Evolutionary conservation across 2,113 vertebrate genomes (phyloP).

Genomic region (Onychorhynchus coronatus): DNA sequence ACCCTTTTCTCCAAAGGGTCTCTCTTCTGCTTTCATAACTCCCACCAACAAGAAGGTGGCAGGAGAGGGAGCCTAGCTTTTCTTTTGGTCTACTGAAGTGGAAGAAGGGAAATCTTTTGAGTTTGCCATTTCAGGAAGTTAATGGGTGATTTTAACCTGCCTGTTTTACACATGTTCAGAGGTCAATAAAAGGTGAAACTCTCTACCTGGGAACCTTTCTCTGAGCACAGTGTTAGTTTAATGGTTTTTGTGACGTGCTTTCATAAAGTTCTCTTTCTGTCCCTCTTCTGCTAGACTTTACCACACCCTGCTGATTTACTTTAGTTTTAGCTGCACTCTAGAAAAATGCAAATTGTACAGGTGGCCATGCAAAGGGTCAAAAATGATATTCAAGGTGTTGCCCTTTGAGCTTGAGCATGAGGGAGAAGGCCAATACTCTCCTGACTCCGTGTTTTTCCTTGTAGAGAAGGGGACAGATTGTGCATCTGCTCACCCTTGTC

Average conservation of each 20-base stretch:
- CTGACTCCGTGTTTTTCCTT: not conserved
- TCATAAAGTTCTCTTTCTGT: not conserved
- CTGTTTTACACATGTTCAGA: not conserved
- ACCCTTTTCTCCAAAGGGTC: not conserved
- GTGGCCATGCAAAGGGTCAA: not conserved
- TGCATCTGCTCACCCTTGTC: not conserved
- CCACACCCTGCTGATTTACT: not conserved
- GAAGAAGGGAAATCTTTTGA: not conserved
- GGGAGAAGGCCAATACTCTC: not conserved
- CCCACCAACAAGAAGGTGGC: not conserved
- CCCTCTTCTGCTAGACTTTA: not conserved
- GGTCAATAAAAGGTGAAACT: not conserved
- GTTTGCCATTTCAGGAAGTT: not conserved
- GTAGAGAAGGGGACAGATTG: not conserved
- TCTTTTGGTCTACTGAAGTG: not conserved
- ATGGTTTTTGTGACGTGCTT: not conserved
- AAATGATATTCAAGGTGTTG: not conserved
- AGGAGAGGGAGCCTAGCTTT: not conserved
- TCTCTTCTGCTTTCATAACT: not conserved
- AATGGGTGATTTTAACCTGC: not conserved
- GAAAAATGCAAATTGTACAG: not conserved
- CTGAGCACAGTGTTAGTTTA: not conserved
- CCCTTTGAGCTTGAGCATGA: not conserved
- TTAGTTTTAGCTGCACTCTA: not conserved
- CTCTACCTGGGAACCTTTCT: not conserved